phyloP scores from a whole-genome alignment of 2,888 invertebrate genomes.

The Alcis repandata region DNA sequence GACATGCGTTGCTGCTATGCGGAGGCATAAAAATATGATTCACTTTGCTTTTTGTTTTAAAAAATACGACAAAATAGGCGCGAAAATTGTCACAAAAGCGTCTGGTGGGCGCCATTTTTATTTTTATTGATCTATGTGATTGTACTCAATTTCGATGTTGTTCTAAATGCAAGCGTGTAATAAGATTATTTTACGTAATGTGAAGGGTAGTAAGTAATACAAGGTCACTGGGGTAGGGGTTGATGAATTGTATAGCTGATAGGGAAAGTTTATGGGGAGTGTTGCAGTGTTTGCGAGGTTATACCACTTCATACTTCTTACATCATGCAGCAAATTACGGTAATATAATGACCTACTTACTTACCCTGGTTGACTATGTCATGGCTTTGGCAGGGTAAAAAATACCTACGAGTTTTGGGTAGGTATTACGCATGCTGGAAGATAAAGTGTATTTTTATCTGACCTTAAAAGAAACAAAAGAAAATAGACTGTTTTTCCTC shows the following conservation, averaged over 20 bases:
- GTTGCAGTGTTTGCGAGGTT: neutral
- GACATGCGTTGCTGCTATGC: conserved; percentile 76
- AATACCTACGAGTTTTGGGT: neutral
- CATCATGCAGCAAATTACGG: neutral
- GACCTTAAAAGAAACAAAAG: no score
- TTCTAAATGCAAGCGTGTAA: conserved; percentile 11
- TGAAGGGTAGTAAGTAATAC: conserved; percentile 15
- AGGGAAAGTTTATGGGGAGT: conserved; percentile 3
- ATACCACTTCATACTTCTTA: neutral
- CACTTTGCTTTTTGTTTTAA: conserved; percentile 33
- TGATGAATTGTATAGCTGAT: conserved; percentile 21
- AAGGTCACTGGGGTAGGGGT: conserved; percentile 25
- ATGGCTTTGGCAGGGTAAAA: neutral
- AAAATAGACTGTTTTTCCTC: no score
- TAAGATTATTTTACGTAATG: conserved; percentile 23
- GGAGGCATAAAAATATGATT: conserved; percentile 60
- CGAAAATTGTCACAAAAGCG: conserved; percentile 9
- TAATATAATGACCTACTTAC: conserved; percentile 4
- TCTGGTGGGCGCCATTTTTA: conserved; percentile 3
- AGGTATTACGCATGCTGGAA: neutral
- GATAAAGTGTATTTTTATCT: neutral
- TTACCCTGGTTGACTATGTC: neutral
- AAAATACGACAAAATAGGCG: conserved; percentile 13
- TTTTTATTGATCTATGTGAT: neutral
- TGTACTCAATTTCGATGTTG: neutral